A percentile compares a stretch with the other conserved stretches of the same genome.
Evolutionary conservation across 2,113 vertebrate genomes (phyloP).

Genomic region (Hystrix cristata): DNA sequence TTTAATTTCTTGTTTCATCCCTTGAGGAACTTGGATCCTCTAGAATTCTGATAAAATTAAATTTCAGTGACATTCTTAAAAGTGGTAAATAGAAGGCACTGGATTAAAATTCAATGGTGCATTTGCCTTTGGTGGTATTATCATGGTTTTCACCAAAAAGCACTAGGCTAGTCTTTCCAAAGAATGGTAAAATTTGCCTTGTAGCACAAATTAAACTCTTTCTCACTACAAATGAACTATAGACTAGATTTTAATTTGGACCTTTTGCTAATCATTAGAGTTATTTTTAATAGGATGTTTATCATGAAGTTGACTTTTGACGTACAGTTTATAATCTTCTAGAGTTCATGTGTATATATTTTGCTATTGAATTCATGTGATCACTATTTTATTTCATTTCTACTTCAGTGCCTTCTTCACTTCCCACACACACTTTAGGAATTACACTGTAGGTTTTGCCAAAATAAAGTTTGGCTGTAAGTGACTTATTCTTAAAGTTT

Average conservation of each 20-base stretch:
- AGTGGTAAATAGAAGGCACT: constrained; percentile 6
- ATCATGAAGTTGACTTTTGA: constrained; percentile 51
- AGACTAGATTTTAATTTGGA: constrained; percentile 61
- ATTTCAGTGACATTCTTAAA: constrained; percentile 50
- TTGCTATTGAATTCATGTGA: constrained; percentile 54
- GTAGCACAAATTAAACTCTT: constrained; percentile 38
- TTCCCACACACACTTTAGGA: constrained; percentile 48
- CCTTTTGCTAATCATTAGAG: constrained; percentile 50
- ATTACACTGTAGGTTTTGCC: constrained; percentile 54
- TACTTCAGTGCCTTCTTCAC: constrained; percentile 13
- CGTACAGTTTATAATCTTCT: constrained; percentile 60
- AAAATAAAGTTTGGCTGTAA: constrained; percentile 54
- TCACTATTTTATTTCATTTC: constrained; percentile 36
- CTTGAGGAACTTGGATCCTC: neutral
- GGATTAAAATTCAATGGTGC: constrained; percentile 41
- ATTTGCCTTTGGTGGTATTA: neutral
- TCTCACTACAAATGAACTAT: constrained; percentile 53
- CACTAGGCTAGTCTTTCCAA: neutral
- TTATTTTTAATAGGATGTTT: constrained; percentile 53
- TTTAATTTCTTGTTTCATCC: constrained; percentile 42
- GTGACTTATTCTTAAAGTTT: constrained; percentile 50
- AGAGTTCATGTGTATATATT: neutral
- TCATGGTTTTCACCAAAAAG: constrained; percentile 19
- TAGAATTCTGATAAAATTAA: constrained; percentile 60
- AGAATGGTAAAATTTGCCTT: constrained; percentile 48